Percentiles rank a stretch among this genome's conserved stretches.
Conservation (phyloP, 2,113 vertebrate species). For the Larimichthys polyactis region DNA sequence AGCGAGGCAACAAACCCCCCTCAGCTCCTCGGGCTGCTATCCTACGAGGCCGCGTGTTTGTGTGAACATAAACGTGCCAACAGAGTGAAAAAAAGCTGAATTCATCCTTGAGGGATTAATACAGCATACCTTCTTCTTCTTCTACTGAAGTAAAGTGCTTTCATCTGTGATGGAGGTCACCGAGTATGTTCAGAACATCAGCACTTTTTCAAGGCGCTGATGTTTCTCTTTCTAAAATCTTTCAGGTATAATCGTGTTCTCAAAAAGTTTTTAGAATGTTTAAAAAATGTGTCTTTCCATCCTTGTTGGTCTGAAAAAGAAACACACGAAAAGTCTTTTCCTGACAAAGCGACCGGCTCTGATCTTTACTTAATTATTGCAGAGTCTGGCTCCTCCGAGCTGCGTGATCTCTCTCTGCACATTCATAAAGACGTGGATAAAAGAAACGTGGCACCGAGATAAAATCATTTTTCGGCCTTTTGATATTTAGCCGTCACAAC, state of each 20-base stretch:
- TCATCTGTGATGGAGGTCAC: background rate
- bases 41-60: no score
- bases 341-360: background rate
- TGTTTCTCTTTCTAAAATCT: background rate
- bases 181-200: background rate
- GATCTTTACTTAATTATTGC: slow-evolving; percentile 47
- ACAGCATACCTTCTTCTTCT: no score
- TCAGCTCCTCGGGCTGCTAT: no score
- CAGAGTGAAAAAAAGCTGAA: no score
- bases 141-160: background rate
- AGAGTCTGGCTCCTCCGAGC: background rate
- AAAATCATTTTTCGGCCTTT: slow-evolving; percentile 36
- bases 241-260: background rate
- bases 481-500: slow-evolving; percentile 55
- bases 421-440: slow-evolving; percentile 53
- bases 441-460: slow-evolving; percentile 41
- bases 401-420: no score
- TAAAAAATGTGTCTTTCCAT: background rate
- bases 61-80: no score
- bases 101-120: no score
- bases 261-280: background rate
- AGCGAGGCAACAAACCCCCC: no score
- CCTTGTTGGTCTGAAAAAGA: background rate
- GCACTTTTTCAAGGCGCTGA: background rate
- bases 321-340: background rate